phyloP scores from a whole-genome alignment of 2,113 vertebrate species.

The Chiloscyllium plagiosum region DNA sequence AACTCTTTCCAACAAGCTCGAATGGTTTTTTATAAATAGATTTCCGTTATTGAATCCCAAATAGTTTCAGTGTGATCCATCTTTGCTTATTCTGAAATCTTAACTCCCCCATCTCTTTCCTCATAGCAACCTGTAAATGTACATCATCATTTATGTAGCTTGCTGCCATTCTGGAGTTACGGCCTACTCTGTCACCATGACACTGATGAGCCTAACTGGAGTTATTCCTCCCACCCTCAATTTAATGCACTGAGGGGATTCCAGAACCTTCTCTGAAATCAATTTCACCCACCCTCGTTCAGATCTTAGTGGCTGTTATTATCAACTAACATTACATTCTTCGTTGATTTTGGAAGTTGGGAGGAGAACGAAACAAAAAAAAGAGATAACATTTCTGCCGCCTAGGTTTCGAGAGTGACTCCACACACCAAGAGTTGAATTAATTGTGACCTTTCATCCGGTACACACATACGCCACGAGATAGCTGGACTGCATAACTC shows the following conservation, averaged over 20 bases:
- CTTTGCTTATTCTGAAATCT: neutral
- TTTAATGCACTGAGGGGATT: neutral
- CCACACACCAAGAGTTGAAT: neutral
- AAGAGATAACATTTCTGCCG: neutral
- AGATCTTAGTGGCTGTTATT: neutral
- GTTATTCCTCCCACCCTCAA: neutral
- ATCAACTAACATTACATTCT: constrained; percentile 9
- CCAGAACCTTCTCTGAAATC: neutral
- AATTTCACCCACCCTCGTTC: neutral
- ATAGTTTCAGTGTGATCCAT: neutral
- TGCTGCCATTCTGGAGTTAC: neutral
- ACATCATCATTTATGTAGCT: neutral
- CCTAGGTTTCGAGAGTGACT: neutral
- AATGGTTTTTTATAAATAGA: neutral
- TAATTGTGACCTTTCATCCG: neutral
- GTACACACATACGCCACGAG: neutral
- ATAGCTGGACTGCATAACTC: constrained; percentile 19
- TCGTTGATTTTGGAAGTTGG: constrained; percentile 25
- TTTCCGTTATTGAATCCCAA: neutral
- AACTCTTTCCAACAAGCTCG: neutral
- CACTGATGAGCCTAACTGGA: neutral
- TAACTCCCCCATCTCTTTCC: neutral
- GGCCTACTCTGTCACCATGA: neutral
- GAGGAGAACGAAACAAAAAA: neutral
- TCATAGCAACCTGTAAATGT: neutral